Conservation (phyloP, 2,888 invertebrate species). For the Julus scandinavius region DNA sequence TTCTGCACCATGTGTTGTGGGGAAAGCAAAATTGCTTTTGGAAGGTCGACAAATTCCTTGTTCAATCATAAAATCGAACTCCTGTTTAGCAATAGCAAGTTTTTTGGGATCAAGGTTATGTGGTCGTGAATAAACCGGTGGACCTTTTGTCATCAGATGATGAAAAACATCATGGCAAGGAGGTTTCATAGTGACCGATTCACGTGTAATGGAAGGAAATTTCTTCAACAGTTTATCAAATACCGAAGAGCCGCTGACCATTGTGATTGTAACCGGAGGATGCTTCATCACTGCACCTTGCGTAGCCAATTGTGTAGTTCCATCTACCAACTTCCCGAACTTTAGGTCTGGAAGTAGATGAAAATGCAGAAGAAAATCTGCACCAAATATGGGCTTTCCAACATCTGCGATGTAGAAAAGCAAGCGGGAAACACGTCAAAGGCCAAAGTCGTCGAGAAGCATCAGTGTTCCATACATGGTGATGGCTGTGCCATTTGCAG, state of each 20-base stretch:
- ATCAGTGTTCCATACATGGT: too few relatives aligned
- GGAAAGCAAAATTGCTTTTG: not conserved
- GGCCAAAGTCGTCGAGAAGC: too few relatives aligned
- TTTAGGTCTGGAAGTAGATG: not conserved
- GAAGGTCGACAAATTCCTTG: not conserved
- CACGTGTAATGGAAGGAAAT: not conserved
- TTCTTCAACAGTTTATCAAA: not conserved
- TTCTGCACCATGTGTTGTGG: too few relatives aligned
- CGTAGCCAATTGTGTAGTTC: not conserved
- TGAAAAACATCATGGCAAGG: not conserved
- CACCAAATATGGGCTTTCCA: not conserved
- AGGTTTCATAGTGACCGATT: not conserved
- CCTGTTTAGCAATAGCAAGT: not conserved
- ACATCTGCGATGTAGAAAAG: not conserved
- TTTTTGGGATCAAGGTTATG: not conserved
- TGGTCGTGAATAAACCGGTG: not conserved
- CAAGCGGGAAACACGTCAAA: too few relatives aligned
- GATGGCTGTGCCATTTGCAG: too few relatives aligned
- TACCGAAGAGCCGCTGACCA: not conserved
- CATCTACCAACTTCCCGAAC: not conserved
- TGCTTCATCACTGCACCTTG: constrained; percentile 55
- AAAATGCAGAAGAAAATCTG: not conserved
- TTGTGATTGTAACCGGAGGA: not conserved
- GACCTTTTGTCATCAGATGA: not conserved
- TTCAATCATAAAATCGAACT: not conserved